Conservation (phyloP, 2,888 invertebrate genomes). For the Apodemia duryi region DNA sequence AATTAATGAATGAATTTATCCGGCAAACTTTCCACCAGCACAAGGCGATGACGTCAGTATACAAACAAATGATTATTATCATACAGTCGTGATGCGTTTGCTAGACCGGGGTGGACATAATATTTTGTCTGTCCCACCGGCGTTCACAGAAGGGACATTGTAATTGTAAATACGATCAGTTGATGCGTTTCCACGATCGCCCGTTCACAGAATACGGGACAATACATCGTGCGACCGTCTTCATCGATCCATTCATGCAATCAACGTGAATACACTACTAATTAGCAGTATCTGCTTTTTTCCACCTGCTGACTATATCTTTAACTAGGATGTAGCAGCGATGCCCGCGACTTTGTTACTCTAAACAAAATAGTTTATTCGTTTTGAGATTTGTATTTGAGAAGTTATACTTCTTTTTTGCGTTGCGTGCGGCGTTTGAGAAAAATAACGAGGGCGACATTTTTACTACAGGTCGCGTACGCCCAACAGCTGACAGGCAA, state of each 20-base stretch:
- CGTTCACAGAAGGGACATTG: slow-evolving; percentile 20
- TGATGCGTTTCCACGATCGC: slow-evolving; percentile 40
- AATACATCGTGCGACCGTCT: slow-evolving; percentile 46
- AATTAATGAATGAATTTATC: no score
- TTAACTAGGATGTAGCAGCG: no score
- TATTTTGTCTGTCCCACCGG: slow-evolving; percentile 4
- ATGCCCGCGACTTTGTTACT: no score
- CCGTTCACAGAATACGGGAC: slow-evolving; percentile 42
- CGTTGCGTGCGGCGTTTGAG: no score
- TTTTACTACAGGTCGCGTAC: no score
- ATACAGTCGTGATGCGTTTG: not conserved
- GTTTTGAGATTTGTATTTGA: no score
- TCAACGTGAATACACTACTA: slow-evolving; percentile 16
- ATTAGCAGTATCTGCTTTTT: not conserved
- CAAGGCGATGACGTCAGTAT: not conserved
- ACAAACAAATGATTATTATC: not conserved
- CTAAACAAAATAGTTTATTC: no score
- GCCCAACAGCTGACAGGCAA: no score
- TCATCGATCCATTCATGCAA: slow-evolving; percentile 31
- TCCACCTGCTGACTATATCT: not conserved
- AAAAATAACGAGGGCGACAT: no score
- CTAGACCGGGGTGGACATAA: not conserved
- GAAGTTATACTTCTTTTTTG: no score
- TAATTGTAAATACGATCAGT: slow-evolving; percentile 36
- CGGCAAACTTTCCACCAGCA: not conserved